These are phyloP conservation scores for Chaenogobius annularis DNA, from an alignment of 2,113 vertebrate species.

Conservation along the genomic window DNA sequence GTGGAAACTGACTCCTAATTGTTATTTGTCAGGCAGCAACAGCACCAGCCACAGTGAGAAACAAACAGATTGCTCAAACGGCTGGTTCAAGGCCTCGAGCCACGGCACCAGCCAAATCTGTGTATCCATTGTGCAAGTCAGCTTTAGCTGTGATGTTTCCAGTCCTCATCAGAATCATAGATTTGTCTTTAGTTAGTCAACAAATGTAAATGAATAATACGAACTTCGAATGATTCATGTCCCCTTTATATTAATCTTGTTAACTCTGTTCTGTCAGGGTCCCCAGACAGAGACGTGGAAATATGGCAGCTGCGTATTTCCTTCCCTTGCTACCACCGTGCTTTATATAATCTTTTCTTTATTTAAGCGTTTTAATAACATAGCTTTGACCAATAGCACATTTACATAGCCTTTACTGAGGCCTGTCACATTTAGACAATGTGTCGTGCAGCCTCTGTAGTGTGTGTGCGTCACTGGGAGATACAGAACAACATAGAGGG, in stretches of 20 bases:
- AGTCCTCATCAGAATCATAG: constrained; percentile 5
- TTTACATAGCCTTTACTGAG: neutral
- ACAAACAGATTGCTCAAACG: constrained; percentile 66
- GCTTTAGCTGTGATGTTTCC: constrained; percentile 18
- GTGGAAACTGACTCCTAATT: constrained; percentile 12
- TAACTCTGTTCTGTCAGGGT: neutral
- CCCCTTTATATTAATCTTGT: constrained; percentile 12
- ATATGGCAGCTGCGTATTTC: constrained; percentile 45
- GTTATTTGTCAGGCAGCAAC: constrained; percentile 41
- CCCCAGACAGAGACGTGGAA: too few relatives aligned
- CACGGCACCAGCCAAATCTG: constrained; percentile 38
- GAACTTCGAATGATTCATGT: neutral
- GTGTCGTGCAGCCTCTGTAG: constrained; percentile 67
- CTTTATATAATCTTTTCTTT: neutral
- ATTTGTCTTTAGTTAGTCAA: neutral
- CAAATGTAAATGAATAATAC: neutral
- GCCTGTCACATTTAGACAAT: constrained; percentile 18
- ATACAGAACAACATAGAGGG: constrained; percentile 59
- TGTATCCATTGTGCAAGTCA: constrained; percentile 44
- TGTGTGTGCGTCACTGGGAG: constrained; percentile 75
- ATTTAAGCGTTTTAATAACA: neutral
- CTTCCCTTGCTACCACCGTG: constrained; percentile 18
- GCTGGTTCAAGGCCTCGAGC: constrained; percentile 60
- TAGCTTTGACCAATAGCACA: neutral
- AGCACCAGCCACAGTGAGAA: constrained; percentile 38